Base-by-base conservation (phyloP, 2,797 vertebrate genomes). In the Lates japonicus region DNA sequence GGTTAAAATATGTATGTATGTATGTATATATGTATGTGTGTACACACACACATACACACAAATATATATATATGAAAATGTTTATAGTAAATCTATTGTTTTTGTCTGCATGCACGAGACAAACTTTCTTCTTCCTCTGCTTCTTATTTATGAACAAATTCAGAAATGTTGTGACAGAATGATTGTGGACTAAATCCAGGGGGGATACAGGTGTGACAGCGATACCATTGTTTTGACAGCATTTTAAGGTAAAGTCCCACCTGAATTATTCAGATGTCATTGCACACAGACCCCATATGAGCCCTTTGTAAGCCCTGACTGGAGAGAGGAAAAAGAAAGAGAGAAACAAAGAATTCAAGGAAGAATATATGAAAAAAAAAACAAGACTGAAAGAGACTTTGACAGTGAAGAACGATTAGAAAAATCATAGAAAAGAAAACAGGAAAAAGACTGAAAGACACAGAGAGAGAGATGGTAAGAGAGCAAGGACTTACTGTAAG, bases 231-330 rank as follows among this genome's bases (percentile, higher is more conserved):
- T 91, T 93, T 90, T 88, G 81, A 83, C 87, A 70, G 74, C 81
- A 22, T 91, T 91, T 84, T 72, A 89, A 80, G 67, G 72, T 76
- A 64, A 88, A 90, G 79, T 74, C 88, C 57, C 71, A 14, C 29
- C 67, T 92, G 90, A 92, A 90, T 92, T 86, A 93, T 93, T 93
- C 90, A 92, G 65, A 82, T 54, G 89, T 83, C 80, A 74, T 41
- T 57, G 58, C 75, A 57, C 44, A 54, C 54, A 61, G 41, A 74
- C 25, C 58, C 70, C 5, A 16, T 25, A 66, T 87, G 83, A 90
- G 77, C 73, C 79, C 52, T 62, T 70, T 54, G 51, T 82, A 70
- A 88, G 64, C 70, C 48, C 13, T 14, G 37, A 68, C 29, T 48
- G 78, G 61, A 80, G 68, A 71, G 52, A 73, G 70, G 16, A 41